Conservation (phyloP, 37 sponge, comb jelly and placozoan species). For the Theonella swinhoei region DNA sequence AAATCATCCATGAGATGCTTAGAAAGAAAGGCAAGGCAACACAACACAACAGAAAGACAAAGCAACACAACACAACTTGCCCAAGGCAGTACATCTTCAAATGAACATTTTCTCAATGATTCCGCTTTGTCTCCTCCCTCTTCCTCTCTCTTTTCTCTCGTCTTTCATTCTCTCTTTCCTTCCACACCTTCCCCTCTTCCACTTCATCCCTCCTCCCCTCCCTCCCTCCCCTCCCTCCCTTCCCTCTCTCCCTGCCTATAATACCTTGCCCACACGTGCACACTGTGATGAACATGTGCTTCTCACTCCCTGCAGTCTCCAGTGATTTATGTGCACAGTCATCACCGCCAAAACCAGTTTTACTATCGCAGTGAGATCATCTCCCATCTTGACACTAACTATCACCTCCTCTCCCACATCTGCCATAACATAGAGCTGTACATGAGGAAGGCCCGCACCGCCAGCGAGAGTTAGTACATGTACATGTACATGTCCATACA, state of each 20-base stretch:
- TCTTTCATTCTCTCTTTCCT: not conserved
- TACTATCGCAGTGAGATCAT: constrained; percentile 90
- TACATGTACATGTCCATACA: not conserved
- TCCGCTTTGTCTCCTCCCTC: not conserved
- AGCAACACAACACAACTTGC: too few relatives aligned
- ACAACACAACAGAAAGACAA: too few relatives aligned
- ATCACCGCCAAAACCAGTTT: constrained; percentile 70
- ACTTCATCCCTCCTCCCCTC: not conserved
- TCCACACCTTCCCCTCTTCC: not conserved
- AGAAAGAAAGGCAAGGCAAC: too few relatives aligned
- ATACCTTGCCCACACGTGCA: too few relatives aligned
- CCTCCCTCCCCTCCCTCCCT: not conserved
- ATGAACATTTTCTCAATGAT: not conserved
- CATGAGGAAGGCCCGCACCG: constrained; percentile 49
- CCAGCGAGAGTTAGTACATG: constrained; percentile 50
- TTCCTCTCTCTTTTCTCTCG: not conserved
- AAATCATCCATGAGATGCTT: too few relatives aligned
- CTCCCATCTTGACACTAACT: constrained; percentile 78
- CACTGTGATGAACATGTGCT: too few relatives aligned
- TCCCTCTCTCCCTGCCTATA: not conserved
- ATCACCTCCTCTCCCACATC: constrained; percentile 76
- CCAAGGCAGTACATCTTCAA: too few relatives aligned
- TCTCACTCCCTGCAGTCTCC: constrained; percentile 39
- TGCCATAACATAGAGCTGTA: constrained; percentile 75
- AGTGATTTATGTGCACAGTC: constrained; percentile 45